These are phyloP conservation scores for Tupiocoris notatus DNA, from an alignment of 2,888 invertebrate genomes.

Conservation along the genomic window DNA sequence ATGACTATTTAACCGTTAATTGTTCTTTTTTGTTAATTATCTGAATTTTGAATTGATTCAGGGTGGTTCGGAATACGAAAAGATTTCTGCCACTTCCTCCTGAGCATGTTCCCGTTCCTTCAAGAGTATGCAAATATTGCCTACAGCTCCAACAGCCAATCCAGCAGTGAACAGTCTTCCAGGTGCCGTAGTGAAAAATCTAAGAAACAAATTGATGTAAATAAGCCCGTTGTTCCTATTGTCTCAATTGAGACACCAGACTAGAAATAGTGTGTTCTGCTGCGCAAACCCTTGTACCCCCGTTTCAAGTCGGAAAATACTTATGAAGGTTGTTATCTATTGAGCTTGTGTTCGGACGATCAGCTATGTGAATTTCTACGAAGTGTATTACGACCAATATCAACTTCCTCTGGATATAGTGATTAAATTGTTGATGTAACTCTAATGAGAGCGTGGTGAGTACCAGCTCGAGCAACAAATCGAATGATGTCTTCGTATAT, in stretches of 20 bases:
- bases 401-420: no score
- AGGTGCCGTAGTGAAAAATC: constrained; percentile 58
- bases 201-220: constrained; percentile 69
- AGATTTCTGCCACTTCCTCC: constrained; percentile 95
- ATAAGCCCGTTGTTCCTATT: constrained; percentile 85
- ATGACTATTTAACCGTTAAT: no score
- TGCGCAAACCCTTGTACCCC: no score
- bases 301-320: no score
- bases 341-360: no score
- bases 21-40: not conserved
- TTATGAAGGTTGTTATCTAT: no score
- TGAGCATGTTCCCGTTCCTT: constrained; percentile 88
- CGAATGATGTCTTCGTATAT: no score
- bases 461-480: no score
- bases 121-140: constrained; percentile 99
- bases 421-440: no score
- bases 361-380: no score
- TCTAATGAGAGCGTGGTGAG: no score
- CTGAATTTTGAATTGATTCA: constrained; percentile 55
- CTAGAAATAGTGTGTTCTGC: not conserved
- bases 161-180: constrained; percentile 52
- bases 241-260: constrained; percentile 89
- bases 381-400: no score
- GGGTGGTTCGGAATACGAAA: constrained; percentile 99
- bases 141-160: constrained; percentile 64